A percentile compares a stretch with the other conserved stretches of the same genome.
These are phyloP conservation scores for Plemyria rubiginata DNA, from an alignment of 2,888 invertebrate species.

Conservation along the genomic window DNA sequence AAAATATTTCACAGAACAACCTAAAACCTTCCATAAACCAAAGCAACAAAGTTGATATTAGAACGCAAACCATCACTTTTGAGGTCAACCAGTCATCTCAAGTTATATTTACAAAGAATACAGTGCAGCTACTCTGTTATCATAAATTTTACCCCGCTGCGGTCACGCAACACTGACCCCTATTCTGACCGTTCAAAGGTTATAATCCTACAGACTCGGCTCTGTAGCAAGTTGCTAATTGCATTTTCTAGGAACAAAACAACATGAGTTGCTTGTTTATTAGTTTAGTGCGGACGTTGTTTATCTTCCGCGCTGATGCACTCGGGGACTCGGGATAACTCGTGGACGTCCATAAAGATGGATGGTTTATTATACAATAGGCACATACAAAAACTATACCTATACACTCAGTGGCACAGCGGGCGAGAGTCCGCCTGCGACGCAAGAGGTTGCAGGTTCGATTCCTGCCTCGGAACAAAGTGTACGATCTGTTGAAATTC, in stretches of 20 bases:
- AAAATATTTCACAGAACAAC: neutral
- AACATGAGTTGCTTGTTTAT: slow-evolving; percentile 37
- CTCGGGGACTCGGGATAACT: slow-evolving; percentile 13
- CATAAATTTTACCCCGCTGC: slow-evolving; percentile 17
- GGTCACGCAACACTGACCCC: slow-evolving; percentile 23
- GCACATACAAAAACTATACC: neutral
- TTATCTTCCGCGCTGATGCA: slow-evolving; percentile 32
- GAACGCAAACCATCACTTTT: slow-evolving; percentile 11
- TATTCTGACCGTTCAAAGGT: slow-evolving; percentile 19
- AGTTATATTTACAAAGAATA: slow-evolving; percentile 29
- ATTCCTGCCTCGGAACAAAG: no score
- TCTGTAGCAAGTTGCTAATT: slow-evolving; percentile 37
- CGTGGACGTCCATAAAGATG: slow-evolving; percentile 22
- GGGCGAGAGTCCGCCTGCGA: no score
- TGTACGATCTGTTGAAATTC: no score
- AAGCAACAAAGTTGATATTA: neutral
- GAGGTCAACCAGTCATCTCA: slow-evolving; percentile 26
- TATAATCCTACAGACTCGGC: slow-evolving; percentile 28
- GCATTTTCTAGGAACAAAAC: slow-evolving; percentile 42
- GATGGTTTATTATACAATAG: slow-evolving; percentile 8
- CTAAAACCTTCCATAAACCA: neutral
- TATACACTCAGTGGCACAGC: no score
- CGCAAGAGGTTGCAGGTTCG: no score
- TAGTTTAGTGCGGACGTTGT: slow-evolving; percentile 34
- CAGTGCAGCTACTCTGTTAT: slow-evolving; percentile 14